Base-by-base conservation (phyloP, 2,888 invertebrate species). In the Atrina japonica region DNA sequence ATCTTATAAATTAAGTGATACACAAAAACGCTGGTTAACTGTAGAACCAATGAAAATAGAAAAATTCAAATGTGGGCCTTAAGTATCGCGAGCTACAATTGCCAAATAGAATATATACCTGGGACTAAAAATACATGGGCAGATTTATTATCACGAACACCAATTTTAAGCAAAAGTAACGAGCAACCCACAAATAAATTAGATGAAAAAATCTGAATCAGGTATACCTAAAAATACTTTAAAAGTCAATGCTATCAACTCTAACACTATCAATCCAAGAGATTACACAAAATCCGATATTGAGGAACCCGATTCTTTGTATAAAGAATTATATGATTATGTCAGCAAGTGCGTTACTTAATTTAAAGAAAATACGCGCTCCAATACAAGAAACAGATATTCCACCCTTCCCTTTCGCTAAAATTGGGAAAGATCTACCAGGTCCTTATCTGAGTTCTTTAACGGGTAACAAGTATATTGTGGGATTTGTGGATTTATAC, bases 341-440 rank as follows among this genome's bases (percentile, higher is more conserved):
- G n/a, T n/a, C n/a, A n/a, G n/a, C 0, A 43, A 35, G 3, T 70
- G 73, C 58, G 58, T 68, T 2, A 41, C 66, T 3, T 77, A 67
- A 49, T 60, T n/a, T 61, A 3, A 30, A 69, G 21, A 63, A 47
- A 30, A 35, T 67, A 3, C 72, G 64, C 52, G 52, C 47, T 1
- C 73, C 76, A 2, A 14, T 75, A 6, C 69, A 76, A 63, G 71
- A 72, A 56, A 75, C 77, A 3, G 70, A 77, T 25, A 69, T 72
- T 6, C 71, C 77, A 16, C 70, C 70, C 2, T 76, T 59, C 59
- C 66, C 74, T 3, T 67, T 72, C 43, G 72, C 75, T 35, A 75
- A 72, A 40, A 35, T 69, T n/a, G 65, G 66, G 5, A 30, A 72
- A 29, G 66, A 72, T 60, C 35, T 72, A 18, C 70, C 70, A 1